A percentile compares a stretch with the other conserved stretches of the same genome.
These are phyloP conservation scores for Microcebus murinus DNA, from an alignment of 2,113 vertebrate species.

Conservation along the genomic window DNA sequence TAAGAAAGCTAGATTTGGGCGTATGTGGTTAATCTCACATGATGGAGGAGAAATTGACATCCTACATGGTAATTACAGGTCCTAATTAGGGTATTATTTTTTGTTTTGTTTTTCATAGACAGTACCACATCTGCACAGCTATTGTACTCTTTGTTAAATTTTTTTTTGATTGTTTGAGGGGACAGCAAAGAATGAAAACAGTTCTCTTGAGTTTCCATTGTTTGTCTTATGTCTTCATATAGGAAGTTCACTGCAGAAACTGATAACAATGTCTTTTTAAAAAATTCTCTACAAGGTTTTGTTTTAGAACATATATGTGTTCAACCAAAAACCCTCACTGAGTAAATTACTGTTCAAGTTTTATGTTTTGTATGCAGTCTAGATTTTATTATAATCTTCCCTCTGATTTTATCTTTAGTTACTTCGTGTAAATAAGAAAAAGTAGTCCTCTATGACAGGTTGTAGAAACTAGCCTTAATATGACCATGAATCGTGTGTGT, in stretches of 20 bases:
- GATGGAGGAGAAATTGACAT: not conserved
- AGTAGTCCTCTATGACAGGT: not conserved
- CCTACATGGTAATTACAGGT: not conserved
- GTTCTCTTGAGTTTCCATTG: slow-evolving; percentile 32
- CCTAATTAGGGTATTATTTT: not conserved
- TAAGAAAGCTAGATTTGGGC: slow-evolving; percentile 21
- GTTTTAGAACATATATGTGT: slow-evolving; percentile 28
- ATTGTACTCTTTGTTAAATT: not conserved
- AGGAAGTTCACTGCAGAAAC: slow-evolving; percentile 33
- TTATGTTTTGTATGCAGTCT: slow-evolving; percentile 27
- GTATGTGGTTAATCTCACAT: not conserved
- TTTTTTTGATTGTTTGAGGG: not conserved
- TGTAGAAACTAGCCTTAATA: slow-evolving; percentile 41
- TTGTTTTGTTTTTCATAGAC: not conserved
- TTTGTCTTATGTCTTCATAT: slow-evolving; percentile 8
- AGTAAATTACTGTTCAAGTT: not conserved
- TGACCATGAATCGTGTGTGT: not conserved
- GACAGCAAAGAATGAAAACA: not conserved
- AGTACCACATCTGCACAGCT: not conserved
- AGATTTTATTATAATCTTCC: slow-evolving; percentile 34
- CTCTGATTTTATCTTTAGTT: slow-evolving; percentile 32
- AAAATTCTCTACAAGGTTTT: not conserved
- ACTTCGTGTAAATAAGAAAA: not conserved
- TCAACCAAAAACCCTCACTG: not conserved
- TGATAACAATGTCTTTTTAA: not conserved